Evolutionary conservation across 1,140 invertebrate species (phyloP), one percentile per base, ranked within the genome.

Genomic region (Drosophila rhopaloa): DNA sequence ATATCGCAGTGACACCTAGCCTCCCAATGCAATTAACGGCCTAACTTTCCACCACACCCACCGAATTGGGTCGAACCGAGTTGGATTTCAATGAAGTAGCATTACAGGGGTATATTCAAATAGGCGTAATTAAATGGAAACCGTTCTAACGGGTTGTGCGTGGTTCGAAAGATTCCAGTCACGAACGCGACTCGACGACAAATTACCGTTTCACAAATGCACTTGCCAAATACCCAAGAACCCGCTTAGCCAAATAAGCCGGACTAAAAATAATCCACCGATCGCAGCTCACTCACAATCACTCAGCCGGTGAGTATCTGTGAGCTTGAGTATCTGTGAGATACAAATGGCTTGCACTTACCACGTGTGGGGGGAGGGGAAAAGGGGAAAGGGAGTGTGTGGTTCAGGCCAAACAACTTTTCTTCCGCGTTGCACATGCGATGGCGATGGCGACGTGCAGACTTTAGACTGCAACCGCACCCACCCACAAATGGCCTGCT

Each of bases 381-480:
- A 38, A 47, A 51, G 32, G 54, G 47, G 55, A 43, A 51, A 32
- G 54, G 47, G 37, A 32, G 60, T 47, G 46, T 54, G 65, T 71
- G 66, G 63, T 56, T 73, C 70, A 54, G 41, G 56, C 72, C 79
- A 80, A 70, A 76, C 83, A 80, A 89, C 84, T 88, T 88, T 88
- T 88, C 84, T 88, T 88, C 84, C 84, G 84, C 84, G 80, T 88
- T 88, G 84, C 84, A 88, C 66, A 88, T 79, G 66, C 81, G 57
- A 80, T 70, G 71, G 56, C 74, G 62, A 63, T 65, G 40, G 35
- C 51, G 57, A 43, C 38, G 41, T 54, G 48, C 19, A 29, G 24
- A 27, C n/a, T 44, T 16, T 29, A 56, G 32, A 61, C 55, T 35
- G 51, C 41, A 43, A 78, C 72, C 81, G 62, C 85, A 88, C 84